These are phyloP conservation scores for Mesopsocus fuscifrons DNA, from an alignment of 2,888 invertebrate genomes.

Conservation along the genomic window DNA sequence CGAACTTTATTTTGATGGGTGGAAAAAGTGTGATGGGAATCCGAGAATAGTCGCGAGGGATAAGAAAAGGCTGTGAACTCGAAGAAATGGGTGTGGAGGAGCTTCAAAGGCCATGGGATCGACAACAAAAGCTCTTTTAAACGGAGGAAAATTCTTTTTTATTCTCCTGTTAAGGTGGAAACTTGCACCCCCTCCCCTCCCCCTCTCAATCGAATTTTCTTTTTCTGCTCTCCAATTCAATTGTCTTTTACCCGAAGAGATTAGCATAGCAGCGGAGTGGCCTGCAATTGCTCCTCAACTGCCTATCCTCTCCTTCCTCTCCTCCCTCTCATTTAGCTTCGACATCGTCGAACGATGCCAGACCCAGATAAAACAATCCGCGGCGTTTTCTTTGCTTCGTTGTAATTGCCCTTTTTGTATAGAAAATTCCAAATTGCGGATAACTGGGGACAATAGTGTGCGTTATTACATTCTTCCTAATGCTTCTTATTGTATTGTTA, in stretches of 20 bases:
- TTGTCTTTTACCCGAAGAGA: neutral
- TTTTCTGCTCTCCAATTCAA: neutral
- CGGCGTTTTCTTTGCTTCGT: neutral
- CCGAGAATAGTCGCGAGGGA: too few species aligned
- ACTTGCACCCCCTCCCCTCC: neutral
- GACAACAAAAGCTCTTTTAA: neutral
- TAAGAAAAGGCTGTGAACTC: too few species aligned
- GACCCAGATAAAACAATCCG: neutral
- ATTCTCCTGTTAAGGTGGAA: neutral
- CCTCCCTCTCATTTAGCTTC: neutral
- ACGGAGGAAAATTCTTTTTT: neutral
- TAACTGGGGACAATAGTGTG: too few species aligned
- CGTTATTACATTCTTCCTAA: too few species aligned
- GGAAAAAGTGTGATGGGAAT: too few species aligned
- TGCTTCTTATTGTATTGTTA: too few species aligned
- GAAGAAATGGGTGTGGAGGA: too few species aligned
- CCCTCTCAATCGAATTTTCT: neutral
- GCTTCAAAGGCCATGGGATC: too few species aligned
- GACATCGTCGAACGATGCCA: too few species aligned
- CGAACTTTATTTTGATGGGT: too few species aligned
- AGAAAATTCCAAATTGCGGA: too few species aligned
- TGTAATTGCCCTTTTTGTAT: neutral
- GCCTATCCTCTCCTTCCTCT: too few species aligned
- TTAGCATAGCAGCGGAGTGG: neutral
- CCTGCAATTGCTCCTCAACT: neutral